A percentile compares a stretch with the other conserved stretches of the same genome.
Conservation (phyloP, 2,888 invertebrate species). For the Pammene fasciana region DNA sequence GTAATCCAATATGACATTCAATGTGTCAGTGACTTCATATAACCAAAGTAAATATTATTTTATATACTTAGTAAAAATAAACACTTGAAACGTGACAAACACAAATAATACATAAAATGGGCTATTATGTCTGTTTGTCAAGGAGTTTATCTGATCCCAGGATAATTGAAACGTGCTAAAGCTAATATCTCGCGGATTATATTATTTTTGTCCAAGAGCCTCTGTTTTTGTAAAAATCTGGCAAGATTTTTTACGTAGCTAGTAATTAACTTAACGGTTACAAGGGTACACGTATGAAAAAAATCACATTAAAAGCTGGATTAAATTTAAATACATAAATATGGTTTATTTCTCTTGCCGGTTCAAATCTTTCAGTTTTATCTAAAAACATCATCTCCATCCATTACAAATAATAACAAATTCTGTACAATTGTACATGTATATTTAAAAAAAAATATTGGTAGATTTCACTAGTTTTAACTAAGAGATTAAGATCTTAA, state of each 20-base stretch:
- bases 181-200: slow-evolving; percentile 20
- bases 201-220: slow-evolving; percentile 8
- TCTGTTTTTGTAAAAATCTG: not conserved
- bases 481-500: too few relatives aligned
- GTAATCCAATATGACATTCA: not conserved
- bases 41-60: not conserved
- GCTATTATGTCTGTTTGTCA: slow-evolving; percentile 3
- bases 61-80: not conserved
- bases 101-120: not conserved
- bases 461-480: too few relatives aligned
- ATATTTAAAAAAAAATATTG: too few relatives aligned
- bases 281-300: too few relatives aligned
- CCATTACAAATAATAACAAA: too few relatives aligned
- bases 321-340: too few relatives aligned
- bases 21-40: not conserved
- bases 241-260: not conserved
- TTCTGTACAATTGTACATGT: too few relatives aligned
- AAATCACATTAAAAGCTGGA: too few relatives aligned
- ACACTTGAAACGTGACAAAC: not conserved
- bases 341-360: too few relatives aligned
- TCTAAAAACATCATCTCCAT: too few relatives aligned
- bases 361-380: too few relatives aligned
- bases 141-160: slow-evolving; percentile 11
- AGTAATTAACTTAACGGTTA: too few relatives aligned
- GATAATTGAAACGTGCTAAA: slow-evolving; percentile 29